Evolutionary conservation across 1,140 invertebrate species (phyloP), one percentile per base, ranked within the genome.

Genomic region (Aphis gossypii): DNA sequence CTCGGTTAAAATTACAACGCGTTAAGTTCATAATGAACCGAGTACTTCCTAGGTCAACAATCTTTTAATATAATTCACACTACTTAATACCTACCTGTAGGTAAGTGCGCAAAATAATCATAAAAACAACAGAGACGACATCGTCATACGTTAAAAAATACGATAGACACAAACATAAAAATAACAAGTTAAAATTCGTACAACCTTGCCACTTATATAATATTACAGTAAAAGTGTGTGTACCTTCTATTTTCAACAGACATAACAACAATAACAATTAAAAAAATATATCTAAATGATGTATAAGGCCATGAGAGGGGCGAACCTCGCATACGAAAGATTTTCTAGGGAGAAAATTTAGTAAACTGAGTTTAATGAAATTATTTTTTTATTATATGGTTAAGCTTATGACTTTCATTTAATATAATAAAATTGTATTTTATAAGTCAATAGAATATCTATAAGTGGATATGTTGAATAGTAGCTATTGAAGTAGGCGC

Each of bases 21-120:
- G 7, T 41, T 76, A 92, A 92, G 41, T 82, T 38, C 20, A 38
- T n/a, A 92, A 82, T 82, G 44, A 90, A 44, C 68, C 30, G 21
- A 48, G 23, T 20, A 46, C 44, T 92, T 92, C 68, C 44, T 92
- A 82, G 44, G 68, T 92, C 90, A 92, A 92, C n/a, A 92, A 51
- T 92, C 30, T 76, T 91, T 91, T 76, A 48, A 82, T 92, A 14
- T 76, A 82, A 92, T 90, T 60, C 87, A 54, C 35, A 54, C 46
- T 76, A 44, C 46, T 1, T 9, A 20, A 87, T 35, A 38, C 11
- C 30, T 35, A 38, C 11, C 30, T 60, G 56, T 14, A 35, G 60
- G 14, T 76, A n/a, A 14, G 20, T 41, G 21, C n/a, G 51, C 35
- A 48, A 51, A 89, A 38, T 41, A 54, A n/a, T 89, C n/a, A 51